Percentiles rank a stretch among this genome's conserved stretches.
Conservation (phyloP, 2,888 invertebrate genomes). For the Syrista parreyssii region DNA sequence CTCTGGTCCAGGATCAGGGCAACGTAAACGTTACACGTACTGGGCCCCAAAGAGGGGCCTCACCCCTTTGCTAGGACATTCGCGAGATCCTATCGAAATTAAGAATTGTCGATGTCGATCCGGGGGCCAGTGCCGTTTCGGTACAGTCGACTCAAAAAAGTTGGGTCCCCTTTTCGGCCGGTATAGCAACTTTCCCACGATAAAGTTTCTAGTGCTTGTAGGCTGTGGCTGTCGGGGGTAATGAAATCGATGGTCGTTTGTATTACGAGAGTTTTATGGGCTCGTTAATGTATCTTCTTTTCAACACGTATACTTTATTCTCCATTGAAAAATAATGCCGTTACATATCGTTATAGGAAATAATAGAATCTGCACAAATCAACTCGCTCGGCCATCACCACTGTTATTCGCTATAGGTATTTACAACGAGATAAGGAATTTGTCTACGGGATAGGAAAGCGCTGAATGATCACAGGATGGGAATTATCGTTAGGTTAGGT, state of each 20-base stretch:
- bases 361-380: conserved; percentile 64
- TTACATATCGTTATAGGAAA: conserved; percentile 59
- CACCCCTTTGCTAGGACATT: background rate
- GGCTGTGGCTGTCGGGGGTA: background rate
- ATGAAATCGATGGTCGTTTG: background rate
- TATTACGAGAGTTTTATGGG: no score
- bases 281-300: conserved; percentile 22
- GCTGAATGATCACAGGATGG: background rate
- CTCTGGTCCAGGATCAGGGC: background rate
- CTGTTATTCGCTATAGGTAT: conserved; percentile 56
- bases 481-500: background rate
- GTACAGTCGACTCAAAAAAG: background rate
- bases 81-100: background rate
- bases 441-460: background rate
- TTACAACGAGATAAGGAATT: conserved; percentile 42
- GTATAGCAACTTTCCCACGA: background rate
- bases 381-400: conserved; percentile 57
- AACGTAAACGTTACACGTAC: conserved; percentile 1
- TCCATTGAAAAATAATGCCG: conserved; percentile 64
- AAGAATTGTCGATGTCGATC: background rate
- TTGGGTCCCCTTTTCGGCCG: background rate
- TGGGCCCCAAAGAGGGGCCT: background rate
- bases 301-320: conserved; percentile 64
- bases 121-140: background rate
- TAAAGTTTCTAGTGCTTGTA: background rate